phyloP scores from a whole-genome alignment of 2,797 vertebrate genomes.

The Halcyon leucocephala region DNA sequence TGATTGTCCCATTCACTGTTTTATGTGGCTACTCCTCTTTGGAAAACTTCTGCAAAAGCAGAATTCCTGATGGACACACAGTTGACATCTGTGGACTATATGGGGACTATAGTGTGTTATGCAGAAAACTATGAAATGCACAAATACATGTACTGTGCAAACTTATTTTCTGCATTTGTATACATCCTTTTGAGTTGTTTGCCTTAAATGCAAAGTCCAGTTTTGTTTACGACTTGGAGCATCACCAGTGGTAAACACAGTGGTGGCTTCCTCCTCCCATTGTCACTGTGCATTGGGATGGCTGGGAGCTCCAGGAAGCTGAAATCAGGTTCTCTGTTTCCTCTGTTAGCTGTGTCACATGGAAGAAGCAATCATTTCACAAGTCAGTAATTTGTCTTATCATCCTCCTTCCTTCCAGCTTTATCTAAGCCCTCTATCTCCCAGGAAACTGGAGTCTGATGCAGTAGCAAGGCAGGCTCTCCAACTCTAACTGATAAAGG shows the following conservation, averaged over 20 bases:
- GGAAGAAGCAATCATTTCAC: neutral
- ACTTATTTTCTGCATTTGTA: accelerated
- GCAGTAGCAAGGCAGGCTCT: neutral
- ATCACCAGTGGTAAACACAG: neutral
- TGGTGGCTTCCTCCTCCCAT: accelerated
- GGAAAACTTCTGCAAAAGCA: neutral
- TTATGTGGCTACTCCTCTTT: neutral
- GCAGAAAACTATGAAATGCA: neutral
- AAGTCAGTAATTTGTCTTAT: neutral
- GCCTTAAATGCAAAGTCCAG: neutral
- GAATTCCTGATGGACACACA: neutral
- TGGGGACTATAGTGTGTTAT: neutral
- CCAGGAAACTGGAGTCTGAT: neutral
- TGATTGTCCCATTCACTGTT: neutral
- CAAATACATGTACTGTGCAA: neutral
- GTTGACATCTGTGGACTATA: neutral
- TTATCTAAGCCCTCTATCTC: neutral
- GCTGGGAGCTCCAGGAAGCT: neutral
- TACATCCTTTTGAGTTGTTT: neutral
- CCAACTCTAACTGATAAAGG: neutral
- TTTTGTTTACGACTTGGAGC: neutral
- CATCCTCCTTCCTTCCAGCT: neutral
- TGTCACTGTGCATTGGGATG: neutral
- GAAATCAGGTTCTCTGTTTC: neutral
- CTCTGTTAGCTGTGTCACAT: neutral